Evolutionary conservation across 2,888 invertebrate species (phyloP).

Genomic region (Elmis aenea): DNA sequence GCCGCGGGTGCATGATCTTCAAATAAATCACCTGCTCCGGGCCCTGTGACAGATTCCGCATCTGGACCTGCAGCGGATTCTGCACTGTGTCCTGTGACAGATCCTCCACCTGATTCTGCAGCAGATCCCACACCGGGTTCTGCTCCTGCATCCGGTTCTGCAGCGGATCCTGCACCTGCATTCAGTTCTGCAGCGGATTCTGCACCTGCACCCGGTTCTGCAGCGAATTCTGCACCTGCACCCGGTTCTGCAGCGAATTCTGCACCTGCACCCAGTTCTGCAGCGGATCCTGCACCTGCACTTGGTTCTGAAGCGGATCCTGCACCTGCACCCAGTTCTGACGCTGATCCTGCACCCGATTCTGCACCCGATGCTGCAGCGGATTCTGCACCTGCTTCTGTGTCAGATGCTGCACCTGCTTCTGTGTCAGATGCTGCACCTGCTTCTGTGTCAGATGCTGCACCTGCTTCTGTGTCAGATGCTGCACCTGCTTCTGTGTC

Average conservation of each 20-base stretch:
- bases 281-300: not conserved
- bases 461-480: no score
- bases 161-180: not conserved
- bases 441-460: no score
- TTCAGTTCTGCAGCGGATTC: not conserved
- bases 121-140: not conserved
- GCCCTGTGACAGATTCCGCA: no score
- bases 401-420: no score
- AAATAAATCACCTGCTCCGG: no score
- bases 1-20: no score
- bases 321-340: no score
- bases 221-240: not conserved
- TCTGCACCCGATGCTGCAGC: not conserved
- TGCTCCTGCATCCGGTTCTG: not conserved
- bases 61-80: no score
- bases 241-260: not conserved
- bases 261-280: not conserved
- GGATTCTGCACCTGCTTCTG: conserved; percentile 1
- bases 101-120: conserved; percentile 1
- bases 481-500: no score
- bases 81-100: no score
- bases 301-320: not conserved
- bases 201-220: no score
- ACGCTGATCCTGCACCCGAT: conserved; percentile 1
- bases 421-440: no score